Evolutionary conservation across 2,797 vertebrate species (phyloP), one percentile per base, ranked within the genome.

Genomic region (Choloepus didactylus): DNA sequence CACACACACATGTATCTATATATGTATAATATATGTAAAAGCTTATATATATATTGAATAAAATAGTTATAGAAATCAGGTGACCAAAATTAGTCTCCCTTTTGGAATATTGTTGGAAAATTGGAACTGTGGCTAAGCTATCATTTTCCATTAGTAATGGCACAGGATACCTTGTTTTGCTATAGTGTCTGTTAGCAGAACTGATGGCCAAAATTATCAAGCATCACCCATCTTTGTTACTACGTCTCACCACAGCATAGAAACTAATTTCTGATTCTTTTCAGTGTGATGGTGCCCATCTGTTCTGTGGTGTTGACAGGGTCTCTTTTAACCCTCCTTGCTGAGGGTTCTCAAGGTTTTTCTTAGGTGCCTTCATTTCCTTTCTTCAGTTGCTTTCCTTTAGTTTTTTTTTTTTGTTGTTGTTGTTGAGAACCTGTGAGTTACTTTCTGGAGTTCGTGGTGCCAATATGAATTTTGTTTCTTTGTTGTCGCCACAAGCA

Each of bases 381-480:
- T 91, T 35, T 83, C 23, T 11, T 64, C 35, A 2, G 2, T 77
- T 87, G 81, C 76, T 91, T 85, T 75, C 35, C 73, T 72, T 2
- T 31, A 35, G 31, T 82, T 59, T 16, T 60, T 92, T 41, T 10
- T 10, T 35, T 35, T 35, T 35, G 35, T 49, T 49, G 6, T 49
- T 49, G 46, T 49, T 75, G 0, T 27, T 69, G 56, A 82, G 80
- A 89, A 60, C 21, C 7, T 70, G 29, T 54, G 46, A 84, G 82
- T 75, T 95, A 23, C 46, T 82, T 89, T 96, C 54, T 81, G 14
- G 41, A 62, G 64, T 18, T 80, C 73, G 56, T 82, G 38, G 44
- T 51, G 21, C 21, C 87, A 31, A 72, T 46, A 35, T 3, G 23
- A 75, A 69, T 73, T 84, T 88, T 4, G 3, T 97, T 87, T 77